phyloP scores from a whole-genome alignment of 2,113 vertebrate genomes.

The Oreochromis tanganicae region DNA sequence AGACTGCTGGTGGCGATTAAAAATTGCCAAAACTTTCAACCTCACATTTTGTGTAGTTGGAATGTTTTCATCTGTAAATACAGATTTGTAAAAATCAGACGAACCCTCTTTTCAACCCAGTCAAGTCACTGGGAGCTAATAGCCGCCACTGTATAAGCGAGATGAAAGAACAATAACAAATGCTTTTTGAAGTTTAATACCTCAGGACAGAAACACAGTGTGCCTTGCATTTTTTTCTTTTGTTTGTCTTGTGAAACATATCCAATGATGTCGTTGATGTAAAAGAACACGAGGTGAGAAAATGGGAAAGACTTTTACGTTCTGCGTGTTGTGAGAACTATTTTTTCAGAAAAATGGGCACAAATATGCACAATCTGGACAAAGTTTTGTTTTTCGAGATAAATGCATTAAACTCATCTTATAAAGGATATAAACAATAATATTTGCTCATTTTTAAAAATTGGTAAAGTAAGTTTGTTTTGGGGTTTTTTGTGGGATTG shows the following conservation, averaged over 20 bases:
- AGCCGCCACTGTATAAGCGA: neutral
- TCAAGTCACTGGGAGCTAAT: neutral
- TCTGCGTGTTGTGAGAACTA: fast-evolving
- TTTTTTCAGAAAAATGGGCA: neutral
- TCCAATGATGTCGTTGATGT: neutral
- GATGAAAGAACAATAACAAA: neutral
- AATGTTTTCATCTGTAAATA: neutral
- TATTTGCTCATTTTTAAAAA: neutral
- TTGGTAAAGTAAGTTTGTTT: neutral
- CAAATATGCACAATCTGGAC: neutral
- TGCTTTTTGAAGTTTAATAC: neutral
- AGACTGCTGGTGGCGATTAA: neutral
- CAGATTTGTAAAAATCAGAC: neutral
- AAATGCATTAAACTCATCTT: neutral
- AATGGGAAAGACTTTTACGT: neutral
- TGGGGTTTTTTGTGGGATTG: neutral
- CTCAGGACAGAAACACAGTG: neutral
- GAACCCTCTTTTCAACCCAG: neutral
- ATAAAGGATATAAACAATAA: neutral
- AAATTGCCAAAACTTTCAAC: neutral
- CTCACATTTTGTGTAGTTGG: neutral
- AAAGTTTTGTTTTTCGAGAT: neutral
- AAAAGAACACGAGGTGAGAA: neutral
- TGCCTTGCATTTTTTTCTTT: neutral
- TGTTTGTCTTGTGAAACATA: neutral